Conservation (phyloP, 2,797 vertebrate genomes). For the Clarias platycephalus region DNA sequence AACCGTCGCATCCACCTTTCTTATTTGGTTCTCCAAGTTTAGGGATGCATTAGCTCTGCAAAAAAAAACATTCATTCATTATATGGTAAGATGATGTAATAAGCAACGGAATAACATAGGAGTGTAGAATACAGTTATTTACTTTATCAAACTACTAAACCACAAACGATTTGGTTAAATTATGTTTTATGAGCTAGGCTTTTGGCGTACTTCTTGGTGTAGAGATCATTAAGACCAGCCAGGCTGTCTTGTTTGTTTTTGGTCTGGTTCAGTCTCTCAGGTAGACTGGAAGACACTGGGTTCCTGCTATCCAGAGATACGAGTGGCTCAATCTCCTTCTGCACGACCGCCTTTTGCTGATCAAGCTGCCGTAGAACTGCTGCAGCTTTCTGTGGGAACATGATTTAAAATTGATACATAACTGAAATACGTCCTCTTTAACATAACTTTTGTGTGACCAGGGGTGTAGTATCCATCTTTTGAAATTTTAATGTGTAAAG, state of each 20-base stretch:
- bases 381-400: conserved; percentile 65
- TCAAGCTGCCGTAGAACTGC: conserved; percentile 77
- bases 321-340: conserved; percentile 79
- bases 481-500: background rate
- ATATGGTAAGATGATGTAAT: background rate
- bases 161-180: background rate
- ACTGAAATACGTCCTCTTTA: background rate
- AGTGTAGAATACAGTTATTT: background rate
- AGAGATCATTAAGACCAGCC: conserved; percentile 80
- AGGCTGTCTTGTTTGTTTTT: conserved; percentile 83
- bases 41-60: conserved; percentile 85
- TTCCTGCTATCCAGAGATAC: conserved; percentile 72
- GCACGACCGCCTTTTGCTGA: conserved; percentile 75
- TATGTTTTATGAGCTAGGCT: background rate
- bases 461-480: background rate
- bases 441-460: background rate
- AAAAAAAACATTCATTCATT: background rate
- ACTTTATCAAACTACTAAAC: background rate
- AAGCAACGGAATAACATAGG: background rate
- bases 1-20: conserved; percentile 80
- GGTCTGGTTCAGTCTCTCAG: conserved; percentile 76
- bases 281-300: conserved; percentile 76
- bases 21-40: conserved; percentile 85
- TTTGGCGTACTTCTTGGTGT: conserved; percentile 80
- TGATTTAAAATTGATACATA: background rate